phyloP scores from a whole-genome alignment of 2,113 vertebrate genomes.

The Phalacrocorax brasilianus region DNA sequence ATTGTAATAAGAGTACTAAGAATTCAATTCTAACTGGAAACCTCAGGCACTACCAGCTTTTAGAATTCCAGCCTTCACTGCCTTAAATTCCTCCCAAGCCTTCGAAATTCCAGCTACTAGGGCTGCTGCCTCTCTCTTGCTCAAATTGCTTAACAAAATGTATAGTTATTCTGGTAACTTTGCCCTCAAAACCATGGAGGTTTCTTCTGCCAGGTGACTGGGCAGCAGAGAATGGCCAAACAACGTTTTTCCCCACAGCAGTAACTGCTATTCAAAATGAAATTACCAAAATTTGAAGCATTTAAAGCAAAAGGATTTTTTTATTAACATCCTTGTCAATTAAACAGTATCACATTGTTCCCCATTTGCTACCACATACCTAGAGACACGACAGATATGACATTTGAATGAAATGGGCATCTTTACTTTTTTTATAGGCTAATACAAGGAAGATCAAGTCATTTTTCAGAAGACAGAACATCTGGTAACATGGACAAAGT shows the following conservation, averaged over 20 bases:
- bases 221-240: background rate
- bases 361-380: background rate
- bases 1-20: background rate
- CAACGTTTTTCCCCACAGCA: background rate
- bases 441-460: background rate
- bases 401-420: background rate
- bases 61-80: background rate
- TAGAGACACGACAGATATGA: background rate
- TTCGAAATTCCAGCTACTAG: background rate
- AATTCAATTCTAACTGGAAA: background rate
- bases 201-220: background rate
- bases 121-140: background rate
- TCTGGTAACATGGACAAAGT: background rate
- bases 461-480: background rate
- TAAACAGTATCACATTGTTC: background rate
- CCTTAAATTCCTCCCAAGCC: background rate
- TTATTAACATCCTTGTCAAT: background rate
- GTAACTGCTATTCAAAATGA: background rate
- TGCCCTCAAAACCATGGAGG: background rate
- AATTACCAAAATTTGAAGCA: background rate
- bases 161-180: background rate
- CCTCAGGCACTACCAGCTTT: background rate
- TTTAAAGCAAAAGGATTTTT: background rate
- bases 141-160: background rate
- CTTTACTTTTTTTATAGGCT: background rate